Conservation (phyloP, 2,888 invertebrate species). For the Tenthredo distinguenda region DNA sequence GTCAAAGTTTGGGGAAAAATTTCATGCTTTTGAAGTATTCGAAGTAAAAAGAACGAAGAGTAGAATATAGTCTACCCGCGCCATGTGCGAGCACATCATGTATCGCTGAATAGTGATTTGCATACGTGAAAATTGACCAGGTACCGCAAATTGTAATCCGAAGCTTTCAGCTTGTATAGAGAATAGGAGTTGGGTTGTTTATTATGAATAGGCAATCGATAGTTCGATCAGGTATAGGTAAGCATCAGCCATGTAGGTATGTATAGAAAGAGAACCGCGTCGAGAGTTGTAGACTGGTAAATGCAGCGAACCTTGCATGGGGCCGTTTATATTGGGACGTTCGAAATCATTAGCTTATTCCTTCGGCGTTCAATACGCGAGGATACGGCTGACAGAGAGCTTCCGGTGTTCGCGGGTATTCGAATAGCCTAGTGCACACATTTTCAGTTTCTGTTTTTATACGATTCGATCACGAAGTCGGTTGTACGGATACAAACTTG, state of each 20-base stretch:
- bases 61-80: too few species aligned
- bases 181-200: neutral
- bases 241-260: neutral
- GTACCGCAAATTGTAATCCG: neutral
- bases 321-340: neutral
- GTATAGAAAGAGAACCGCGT: neutral
- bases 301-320: neutral
- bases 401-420: constrained; percentile 23
- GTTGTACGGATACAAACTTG: neutral
- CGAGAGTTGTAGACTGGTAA: neutral
- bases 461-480: neutral
- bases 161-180: neutral
- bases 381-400: constrained; percentile 32
- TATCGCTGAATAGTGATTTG: neutral
- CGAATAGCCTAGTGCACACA: neutral
- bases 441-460: neutral
- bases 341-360: constrained; percentile 31
- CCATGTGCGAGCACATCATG: neutral
- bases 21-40: neutral
- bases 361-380: constrained; percentile 19
- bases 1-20: neutral
- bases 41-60: neutral
- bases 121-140: neutral
- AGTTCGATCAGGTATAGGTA: constrained; percentile 37
- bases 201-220: constrained; percentile 40